Base-by-base conservation (phyloP, 2,797 vertebrate genomes). In the Silurus aristotelis region DNA sequence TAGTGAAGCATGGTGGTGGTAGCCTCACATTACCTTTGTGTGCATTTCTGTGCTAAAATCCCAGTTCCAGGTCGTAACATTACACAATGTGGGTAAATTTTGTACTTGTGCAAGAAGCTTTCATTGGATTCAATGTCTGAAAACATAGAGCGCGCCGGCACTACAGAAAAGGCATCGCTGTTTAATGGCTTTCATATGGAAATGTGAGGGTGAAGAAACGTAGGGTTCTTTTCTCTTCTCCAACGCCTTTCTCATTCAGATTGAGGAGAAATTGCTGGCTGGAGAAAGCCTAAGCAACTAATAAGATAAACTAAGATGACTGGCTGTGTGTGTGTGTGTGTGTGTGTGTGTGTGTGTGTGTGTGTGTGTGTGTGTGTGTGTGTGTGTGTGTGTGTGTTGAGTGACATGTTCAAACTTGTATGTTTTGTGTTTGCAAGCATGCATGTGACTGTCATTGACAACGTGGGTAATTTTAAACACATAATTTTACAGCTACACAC, bases 181-280 rank as follows among this genome's bases (percentile, higher is more conserved):
- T 68, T 85, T 86, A 81, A 61, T 83, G 85, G 90, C 89, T 92
- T 92, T 91, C 91, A 92, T 89, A 92, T 92, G 90, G 86, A 89
- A 92, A 92, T 91, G 76, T 78, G 72, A 64, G 56, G 84, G 66
- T 63, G 77, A 67, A 89, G 85, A 87, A 90, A 89, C 86, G 83
- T 79, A 66, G 68, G 80, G 79, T 88, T 86, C 88, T 78, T 89
- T 82, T 87, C 38, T 81, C 48, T 85, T 83, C 83, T 83, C 55
- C 5, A 58, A 80, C 86, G 87, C 82, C 87, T 88, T 89, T 89
- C 91, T 90, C 85, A 88, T 80, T 52, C 79, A 80, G n/a, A 80
- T 25, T 66, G 85, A 85, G 56, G 67, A 73, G 63, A 87, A 88
- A 88, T 85, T 86, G 55, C 85, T 83, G 83, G 75, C 88, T 88